Evolutionary conservation across 2,113 vertebrate species (phyloP).

Genomic region (Limnothrissa miodon): DNA sequence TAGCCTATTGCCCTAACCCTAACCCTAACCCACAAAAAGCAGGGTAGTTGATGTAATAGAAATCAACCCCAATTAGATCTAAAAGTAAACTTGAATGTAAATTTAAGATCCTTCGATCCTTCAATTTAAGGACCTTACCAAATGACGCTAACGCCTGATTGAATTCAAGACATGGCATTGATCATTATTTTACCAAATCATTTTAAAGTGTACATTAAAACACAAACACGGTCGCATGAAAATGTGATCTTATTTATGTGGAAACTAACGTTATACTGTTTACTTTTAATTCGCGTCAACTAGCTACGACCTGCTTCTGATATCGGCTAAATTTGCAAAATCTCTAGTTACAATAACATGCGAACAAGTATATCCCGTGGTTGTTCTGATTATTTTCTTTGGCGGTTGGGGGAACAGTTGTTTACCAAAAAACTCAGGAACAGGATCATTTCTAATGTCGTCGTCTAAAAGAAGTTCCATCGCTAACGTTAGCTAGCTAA

Average conservation of each 20-base stretch:
- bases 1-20: no score
- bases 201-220: not conserved
- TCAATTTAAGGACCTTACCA: no score
- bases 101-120: no score
- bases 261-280: not conserved
- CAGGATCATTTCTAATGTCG: not conserved
- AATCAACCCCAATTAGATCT: no score
- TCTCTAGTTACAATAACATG: not conserved
- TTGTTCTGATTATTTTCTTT: not conserved
- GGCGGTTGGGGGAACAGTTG: not conserved
- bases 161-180: not conserved
- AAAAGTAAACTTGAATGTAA: not conserved
- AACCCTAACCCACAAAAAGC: no score
- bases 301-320: not conserved
- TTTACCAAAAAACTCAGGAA: not conserved
- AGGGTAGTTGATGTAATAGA: no score
- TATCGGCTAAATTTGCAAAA: not conserved
- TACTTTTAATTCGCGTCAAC: not conserved
- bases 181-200: not conserved
- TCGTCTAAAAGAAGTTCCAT: not conserved
- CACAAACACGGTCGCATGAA: not conserved
- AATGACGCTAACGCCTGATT: not conserved
- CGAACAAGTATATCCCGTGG: not conserved
- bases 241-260: not conserved
- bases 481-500: slow-evolving; percentile 5